Evolutionary conservation across 1,140 invertebrate species (phyloP), one percentile per base, ranked within the genome.

Genomic region (Belonocnema kinseyi): DNA sequence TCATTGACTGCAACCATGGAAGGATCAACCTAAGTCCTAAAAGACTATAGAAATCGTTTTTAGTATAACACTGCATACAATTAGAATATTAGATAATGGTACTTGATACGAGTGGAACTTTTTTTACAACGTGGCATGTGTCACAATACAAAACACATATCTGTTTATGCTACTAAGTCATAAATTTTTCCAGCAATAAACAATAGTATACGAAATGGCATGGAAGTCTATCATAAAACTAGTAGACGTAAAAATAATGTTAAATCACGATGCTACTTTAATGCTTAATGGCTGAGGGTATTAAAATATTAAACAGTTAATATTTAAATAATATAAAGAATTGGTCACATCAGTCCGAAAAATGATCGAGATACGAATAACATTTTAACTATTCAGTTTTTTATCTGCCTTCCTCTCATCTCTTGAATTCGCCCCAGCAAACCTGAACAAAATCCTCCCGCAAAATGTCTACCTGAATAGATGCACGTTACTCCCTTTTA

Each of bases 401-500:
- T 66, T 40, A n/a, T 46, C 26, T 26, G 5, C 21, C 40, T 14
- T 14, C 21, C 33, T 7, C 13, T 26, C 33, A 66, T 40, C 61
- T 66, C 61, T 66, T 66, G 61, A 40, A 26, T 16, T 66, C 61
- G 40, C 61, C 61, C 61, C 26, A 66, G 26, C 40, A 66, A 66
- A 66, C 26, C 33, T 70, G 77, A 75, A 82, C 80, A 74, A 75
- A 79, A 80, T 82, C 76, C 80, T 78, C 17, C 74, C 74, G 76
- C 73, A 77, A 84, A 81, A 80, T 81, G 80, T 81, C 77, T 80
- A 81, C 78, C 82, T 83, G 80, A 80, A 82, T 80, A 74, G 83
- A 83, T 80, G 79, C 82, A 81, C 78, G 82, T 72, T 80, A 77
- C 77, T 83, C 80, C 82, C 84, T 82, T 88, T 86, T 87, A 85